Conservation (phyloP, 2,113 vertebrate species). For the Bambusicola thoracicus region DNA sequence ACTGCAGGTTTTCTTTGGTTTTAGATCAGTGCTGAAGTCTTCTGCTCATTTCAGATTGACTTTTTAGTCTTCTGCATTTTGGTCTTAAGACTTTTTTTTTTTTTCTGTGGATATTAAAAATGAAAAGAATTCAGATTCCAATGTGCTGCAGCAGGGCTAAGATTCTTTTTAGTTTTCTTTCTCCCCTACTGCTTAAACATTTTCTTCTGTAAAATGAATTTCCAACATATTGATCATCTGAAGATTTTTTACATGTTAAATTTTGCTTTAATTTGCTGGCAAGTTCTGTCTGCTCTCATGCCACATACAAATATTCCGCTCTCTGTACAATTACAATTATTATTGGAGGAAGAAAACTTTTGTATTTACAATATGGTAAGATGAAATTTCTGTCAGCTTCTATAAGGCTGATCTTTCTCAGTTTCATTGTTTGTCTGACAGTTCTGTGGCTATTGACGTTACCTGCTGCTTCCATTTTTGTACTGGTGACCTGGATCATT, state of each 20-base stretch:
- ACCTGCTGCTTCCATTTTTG: not conserved
- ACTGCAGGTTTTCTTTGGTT: not conserved
- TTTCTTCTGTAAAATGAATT: not conserved
- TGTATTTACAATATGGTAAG: not conserved
- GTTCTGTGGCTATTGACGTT: not conserved
- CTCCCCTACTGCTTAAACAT: not conserved
- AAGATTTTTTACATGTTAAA: not conserved
- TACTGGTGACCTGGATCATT: not conserved
- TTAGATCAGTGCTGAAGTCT: not conserved
- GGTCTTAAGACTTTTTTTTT: not conserved
- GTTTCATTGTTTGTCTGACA: not conserved
- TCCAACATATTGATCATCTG: not conserved
- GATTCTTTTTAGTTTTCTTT: not conserved
- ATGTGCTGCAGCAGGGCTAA: not conserved
- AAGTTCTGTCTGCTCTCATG: not conserved
- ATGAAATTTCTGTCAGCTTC: not conserved
- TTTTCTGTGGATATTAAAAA: not conserved
- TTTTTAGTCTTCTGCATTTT: slow-evolving; percentile 15
- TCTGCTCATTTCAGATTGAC: not conserved
- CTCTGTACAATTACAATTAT: not conserved
- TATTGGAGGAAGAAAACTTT: not conserved
- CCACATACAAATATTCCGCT: not conserved
- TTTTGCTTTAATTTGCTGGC: not conserved
- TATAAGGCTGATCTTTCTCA: not conserved
- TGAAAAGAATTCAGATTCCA: not conserved